Base-by-base conservation (phyloP, 2,888 invertebrate species). In the Belgica antarctica region DNA sequence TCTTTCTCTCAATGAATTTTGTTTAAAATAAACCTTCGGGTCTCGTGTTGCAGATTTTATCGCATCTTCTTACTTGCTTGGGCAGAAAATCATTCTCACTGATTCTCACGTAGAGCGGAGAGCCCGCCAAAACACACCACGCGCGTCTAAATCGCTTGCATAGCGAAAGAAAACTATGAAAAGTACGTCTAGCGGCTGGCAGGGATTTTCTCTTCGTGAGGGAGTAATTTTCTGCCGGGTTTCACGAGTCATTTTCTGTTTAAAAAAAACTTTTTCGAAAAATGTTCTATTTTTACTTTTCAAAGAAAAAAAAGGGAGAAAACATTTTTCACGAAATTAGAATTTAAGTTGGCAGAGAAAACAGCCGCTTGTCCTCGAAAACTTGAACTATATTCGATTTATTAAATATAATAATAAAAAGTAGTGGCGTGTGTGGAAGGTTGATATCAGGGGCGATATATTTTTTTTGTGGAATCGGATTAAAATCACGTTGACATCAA, bases 221-320 rank as follows among this genome's bases (percentile, higher is more conserved):
- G n/a, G 25, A 65, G 22, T 59, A 46, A 19, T 65, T 65, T 47
- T 52, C 19, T 41, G 47, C 65, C 17, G 27, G 47, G 25, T 46
- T 47, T 65, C 47, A 27, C 41, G 17, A 36, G 15, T 15, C 47
- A 27, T n/a, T 47, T 41, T 63, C 41, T 47, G 22, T 15, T 36
- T 19, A 62, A 31, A 31, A 62, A 62, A 17, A 28, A 10, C 19
- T 62, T 62, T 28, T 62, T 62, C 31, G 31, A 28, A 31, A 62
- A 31, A 34, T 62, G 17, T 62, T 62, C 62, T 62, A 62, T 62
- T 62, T 62, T 62, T 62, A 62, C 28, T 34, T 62, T 31, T 61
- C 28, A 31, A 62, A 62, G 61, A 61, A 61, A 17, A 61, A 28
- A 7, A 52, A 52, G 34, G 34, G 34, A 52, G 17, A 7, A 41